These are phyloP conservation scores for Seira ritae DNA, from an alignment of 2,888 invertebrate species.

Conservation along the genomic window DNA sequence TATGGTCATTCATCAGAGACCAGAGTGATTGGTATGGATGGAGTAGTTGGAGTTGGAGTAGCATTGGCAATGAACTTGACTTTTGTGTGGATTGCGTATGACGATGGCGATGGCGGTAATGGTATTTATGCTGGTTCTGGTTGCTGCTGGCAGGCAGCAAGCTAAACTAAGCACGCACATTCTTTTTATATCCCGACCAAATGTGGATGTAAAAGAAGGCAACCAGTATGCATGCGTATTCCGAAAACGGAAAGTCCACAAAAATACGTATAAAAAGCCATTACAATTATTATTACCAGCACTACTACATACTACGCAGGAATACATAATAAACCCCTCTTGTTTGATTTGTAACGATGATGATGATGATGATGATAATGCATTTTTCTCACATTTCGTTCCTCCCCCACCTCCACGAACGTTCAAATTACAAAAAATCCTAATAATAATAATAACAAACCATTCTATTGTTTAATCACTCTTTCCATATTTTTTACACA, in stretches of 20 bases:
- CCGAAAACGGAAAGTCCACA: conserved; percentile 14
- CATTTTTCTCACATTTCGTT: conserved; percentile 48
- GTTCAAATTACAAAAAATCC: conserved; percentile 19
- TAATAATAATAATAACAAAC: conserved; percentile 15
- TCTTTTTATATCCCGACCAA: background rate
- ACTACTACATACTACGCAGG: background rate
- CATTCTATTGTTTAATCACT: conserved; percentile 40
- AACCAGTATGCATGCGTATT: too few relatives aligned
- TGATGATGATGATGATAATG: conserved; percentile 29
- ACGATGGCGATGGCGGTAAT: background rate
- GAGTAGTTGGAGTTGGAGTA: too few relatives aligned
- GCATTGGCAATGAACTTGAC: conserved; percentile 32
- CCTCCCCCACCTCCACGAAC: conserved; percentile 37
- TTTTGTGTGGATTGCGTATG: too few relatives aligned
- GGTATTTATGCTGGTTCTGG: background rate
- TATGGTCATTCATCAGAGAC: background rate
- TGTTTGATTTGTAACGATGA: conserved; percentile 1
- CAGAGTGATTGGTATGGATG: too few relatives aligned
- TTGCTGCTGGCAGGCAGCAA: too few relatives aligned
- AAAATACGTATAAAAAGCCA: conserved; percentile 8
- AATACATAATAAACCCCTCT: background rate
- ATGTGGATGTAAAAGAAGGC: conserved; percentile 12
- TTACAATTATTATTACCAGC: background rate
- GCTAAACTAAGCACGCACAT: conserved; percentile 1
- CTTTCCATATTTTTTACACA: conserved; percentile 25